Evolutionary conservation across 2,888 invertebrate species (phyloP).

Genomic region (Meteorus cinctellus): DNA sequence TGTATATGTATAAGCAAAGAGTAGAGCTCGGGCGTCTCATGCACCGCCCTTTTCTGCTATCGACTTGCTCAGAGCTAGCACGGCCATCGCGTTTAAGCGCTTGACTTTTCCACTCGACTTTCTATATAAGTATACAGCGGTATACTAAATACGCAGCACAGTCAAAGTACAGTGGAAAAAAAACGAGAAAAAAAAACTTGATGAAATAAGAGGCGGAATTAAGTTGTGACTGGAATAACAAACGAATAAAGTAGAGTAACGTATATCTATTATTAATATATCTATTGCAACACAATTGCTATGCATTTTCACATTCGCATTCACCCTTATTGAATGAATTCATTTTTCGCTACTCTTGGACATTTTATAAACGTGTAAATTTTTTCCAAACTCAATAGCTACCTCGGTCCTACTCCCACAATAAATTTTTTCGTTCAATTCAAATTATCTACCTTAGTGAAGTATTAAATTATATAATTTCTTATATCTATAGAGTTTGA

Average conservation of each 20-base stretch:
- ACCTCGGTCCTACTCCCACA: no score
- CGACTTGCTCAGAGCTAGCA: slow-evolving; percentile 45
- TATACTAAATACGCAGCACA: background rate
- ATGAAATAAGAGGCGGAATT: background rate
- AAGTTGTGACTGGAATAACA: background rate
- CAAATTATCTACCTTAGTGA: no score
- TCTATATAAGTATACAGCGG: background rate
- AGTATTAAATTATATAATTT: background rate
- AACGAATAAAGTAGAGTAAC: background rate
- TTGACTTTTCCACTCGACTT: background rate
- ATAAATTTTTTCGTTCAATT: no score
- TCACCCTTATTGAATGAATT: no score
- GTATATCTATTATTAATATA: background rate
- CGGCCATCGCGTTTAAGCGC: background rate
- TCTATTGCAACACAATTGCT: background rate
- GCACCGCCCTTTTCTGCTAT: slow-evolving; percentile 51
- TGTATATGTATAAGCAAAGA: background rate
- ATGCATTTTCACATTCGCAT: background rate
- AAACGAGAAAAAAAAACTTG: slow-evolving; percentile 3
- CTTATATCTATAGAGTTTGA: background rate
- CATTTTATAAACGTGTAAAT: no score
- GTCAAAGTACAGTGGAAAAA: background rate
- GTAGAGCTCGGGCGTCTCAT: slow-evolving; percentile 32
- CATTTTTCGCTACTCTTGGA: no score
- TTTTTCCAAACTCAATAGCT: no score